phyloP scores from a whole-genome alignment of 1,140 invertebrate genomes.

The Halotydeus destructor region DNA sequence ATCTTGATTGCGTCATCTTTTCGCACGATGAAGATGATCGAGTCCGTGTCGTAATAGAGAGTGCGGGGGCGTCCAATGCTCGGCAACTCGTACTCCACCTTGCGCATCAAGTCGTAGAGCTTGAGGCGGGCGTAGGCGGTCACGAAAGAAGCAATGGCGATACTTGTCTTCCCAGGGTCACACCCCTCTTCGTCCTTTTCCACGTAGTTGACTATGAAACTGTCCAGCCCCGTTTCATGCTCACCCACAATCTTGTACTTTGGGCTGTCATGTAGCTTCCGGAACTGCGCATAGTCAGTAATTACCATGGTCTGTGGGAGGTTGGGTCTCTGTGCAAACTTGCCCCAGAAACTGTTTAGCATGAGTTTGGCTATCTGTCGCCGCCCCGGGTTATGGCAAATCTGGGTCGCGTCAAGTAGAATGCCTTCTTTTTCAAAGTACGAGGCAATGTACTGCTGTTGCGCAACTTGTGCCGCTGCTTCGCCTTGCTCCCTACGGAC shows the following conservation, averaged over 20 bases:
- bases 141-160: background rate
- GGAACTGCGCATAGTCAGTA: background rate
- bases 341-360: slow-evolving; percentile 7
- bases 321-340: slow-evolving; percentile 3
- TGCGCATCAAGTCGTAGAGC: background rate
- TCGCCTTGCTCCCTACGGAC: too few relatives aligned
- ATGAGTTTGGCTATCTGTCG: slow-evolving; percentile 1
- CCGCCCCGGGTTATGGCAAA: slow-evolving; percentile 12
- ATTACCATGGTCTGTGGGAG: background rate
- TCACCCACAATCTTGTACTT: background rate
- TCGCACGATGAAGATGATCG: background rate
- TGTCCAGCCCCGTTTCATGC: too few relatives aligned
- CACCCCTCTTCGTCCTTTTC: background rate
- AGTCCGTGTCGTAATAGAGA: slow-evolving; percentile 5
- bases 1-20: background rate
- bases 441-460: slow-evolving; percentile 12
- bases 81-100: background rate
- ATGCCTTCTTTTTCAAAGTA: slow-evolving; percentile 17
- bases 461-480: too few relatives aligned
- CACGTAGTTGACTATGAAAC: too few relatives aligned
- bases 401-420: slow-evolving; percentile 10
- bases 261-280: background rate
- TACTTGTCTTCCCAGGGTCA: slow-evolving; percentile 10
- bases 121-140: slow-evolving; percentile 1
- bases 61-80: too few relatives aligned